Evolutionary conservation across 2,113 vertebrate species (phyloP).

Genomic region (Neotoma lepida): DNA sequence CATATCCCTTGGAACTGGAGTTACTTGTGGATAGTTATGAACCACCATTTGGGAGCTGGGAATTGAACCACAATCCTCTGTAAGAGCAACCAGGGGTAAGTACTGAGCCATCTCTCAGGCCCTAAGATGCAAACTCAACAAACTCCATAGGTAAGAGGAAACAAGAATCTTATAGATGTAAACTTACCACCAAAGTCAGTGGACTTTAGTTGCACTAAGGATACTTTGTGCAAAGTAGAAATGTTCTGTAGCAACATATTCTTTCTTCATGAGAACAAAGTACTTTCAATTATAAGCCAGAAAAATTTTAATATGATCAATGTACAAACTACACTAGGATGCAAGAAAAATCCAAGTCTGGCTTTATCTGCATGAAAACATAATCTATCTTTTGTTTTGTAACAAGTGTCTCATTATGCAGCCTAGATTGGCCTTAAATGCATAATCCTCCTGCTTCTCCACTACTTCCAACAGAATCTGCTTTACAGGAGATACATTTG

Average conservation of each 20-base stretch:
- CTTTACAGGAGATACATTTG: conserved; percentile 16
- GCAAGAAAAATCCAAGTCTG: not conserved
- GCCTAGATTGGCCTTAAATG: not conserved
- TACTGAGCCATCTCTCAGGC: not conserved
- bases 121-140: not conserved
- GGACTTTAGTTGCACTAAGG: not conserved
- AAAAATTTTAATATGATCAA: not conserved
- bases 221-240: not conserved
- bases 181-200: not conserved
- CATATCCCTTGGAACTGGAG: not conserved
- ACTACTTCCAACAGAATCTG: not conserved
- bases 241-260: not conserved
- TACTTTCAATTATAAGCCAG: not conserved
- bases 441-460: not conserved
- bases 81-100: not conserved
- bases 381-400: not conserved
- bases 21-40: not conserved
- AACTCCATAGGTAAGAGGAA: not conserved
- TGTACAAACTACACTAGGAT: not conserved
- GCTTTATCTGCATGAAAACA: conserved; percentile 11
- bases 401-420: not conserved
- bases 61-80: not conserved
- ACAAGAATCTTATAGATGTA: not conserved
- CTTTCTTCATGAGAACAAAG: conserved; percentile 18
- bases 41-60: not conserved